Base-by-base conservation (phyloP, 1,140 invertebrate genomes). In the Pentalonia nigronervosa region DNA sequence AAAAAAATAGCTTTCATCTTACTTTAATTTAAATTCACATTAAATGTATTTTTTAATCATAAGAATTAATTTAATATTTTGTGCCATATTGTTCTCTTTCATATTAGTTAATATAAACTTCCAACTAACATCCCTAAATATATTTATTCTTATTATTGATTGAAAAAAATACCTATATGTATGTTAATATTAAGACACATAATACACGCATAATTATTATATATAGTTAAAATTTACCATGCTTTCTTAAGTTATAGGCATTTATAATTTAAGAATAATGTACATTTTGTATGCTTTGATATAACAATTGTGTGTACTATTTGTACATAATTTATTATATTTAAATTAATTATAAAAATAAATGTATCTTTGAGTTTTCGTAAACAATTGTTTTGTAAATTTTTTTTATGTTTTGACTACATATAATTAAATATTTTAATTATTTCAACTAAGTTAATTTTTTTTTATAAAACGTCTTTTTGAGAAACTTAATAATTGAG, bases 251-350 rank as follows among this genome's bases (percentile, higher is more conserved):
- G 60, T 76, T 76, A n/a, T n/a, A 76, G 60, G 60, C 14, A 76
- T 76, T 76, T 76, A n/a, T 76, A 76, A 76, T 76, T n/a, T 76
- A 76, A 76, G n/a, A n/a, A n/a, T 76, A n/a, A 76, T 76, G 30
- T 76, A 76, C 17, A 67, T 17, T 47, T 76, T 76, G 60, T 76
- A n/a, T 76, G 60, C 60, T 76, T 76, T 76, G 2, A 30, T 76
- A n/a, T 76, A 76, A 34, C 30, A 76, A 30, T 11, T n/a, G 14
- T 76, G 30, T 76, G 14, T 76, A 76, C 60, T 76, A n/a, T n/a
- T n/a, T 76, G 60, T 76, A 76, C 17, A 76, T 76, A 76, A 76
- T n/a, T 76, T n/a, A 76, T 76, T 17, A 76, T 76, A n/a, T 76
- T 76, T n/a, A 76, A 76, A 30, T n/a, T 76, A 76, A 34, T 11